Evolutionary conservation across 2,797 vertebrate species (phyloP).

Genomic region (Microtus californicus): DNA sequence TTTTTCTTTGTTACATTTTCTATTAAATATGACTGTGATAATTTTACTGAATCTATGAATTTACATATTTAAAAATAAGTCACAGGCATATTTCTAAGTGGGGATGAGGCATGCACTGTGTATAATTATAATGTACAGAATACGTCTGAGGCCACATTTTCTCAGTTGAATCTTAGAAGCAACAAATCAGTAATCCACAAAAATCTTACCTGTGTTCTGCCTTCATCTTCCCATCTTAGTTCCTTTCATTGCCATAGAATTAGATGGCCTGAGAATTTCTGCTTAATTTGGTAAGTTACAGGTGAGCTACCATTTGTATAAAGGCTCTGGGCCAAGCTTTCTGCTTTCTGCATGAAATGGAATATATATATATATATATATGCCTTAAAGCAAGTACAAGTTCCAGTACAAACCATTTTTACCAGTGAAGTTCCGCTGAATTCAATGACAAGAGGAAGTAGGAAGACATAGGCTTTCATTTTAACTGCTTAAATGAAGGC

Average conservation of each 20-base stretch:
- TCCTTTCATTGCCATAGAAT: neutral
- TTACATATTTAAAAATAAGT: constrained; percentile 27
- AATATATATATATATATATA: neutral
- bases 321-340: constrained; percentile 8
- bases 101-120: constrained; percentile 15
- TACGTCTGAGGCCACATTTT: constrained; percentile 33
- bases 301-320: neutral
- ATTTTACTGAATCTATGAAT: constrained; percentile 34
- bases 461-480: neutral
- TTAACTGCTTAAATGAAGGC: neutral
- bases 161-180: constrained; percentile 38
- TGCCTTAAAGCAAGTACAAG: neutral
- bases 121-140: constrained; percentile 31
- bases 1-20: constrained; percentile 53
- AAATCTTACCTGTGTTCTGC: neutral
- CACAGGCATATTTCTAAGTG: constrained; percentile 53
- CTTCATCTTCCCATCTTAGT: neutral
- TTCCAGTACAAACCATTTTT: constrained; percentile 40
- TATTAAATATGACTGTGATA: constrained; percentile 19
- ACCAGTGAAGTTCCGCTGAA: neutral
- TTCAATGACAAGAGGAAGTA: neutral
- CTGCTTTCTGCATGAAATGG: neutral
- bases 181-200: constrained; percentile 8
- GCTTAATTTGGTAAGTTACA: constrained; percentile 37
- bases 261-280: neutral